These are phyloP conservation scores for Drosophila paulistorum DNA, from an alignment of 1,140 invertebrate genomes.

Conservation along the genomic window DNA sequence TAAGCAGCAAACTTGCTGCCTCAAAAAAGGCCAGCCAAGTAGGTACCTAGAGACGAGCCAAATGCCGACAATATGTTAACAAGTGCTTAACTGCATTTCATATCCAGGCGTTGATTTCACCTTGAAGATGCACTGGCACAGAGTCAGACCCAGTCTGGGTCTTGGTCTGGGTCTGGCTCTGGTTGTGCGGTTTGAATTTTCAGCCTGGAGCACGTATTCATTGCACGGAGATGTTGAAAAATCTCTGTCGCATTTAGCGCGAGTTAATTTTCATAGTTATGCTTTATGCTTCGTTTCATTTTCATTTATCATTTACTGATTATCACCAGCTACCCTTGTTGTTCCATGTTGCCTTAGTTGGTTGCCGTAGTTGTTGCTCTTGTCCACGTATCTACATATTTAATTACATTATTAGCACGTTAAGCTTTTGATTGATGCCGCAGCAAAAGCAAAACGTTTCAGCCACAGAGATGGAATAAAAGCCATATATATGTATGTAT, in stretches of 20 bases:
- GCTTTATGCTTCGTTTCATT: slow-evolving; percentile 75
- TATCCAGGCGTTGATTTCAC: slow-evolving; percentile 70
- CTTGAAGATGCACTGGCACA: slow-evolving; percentile 44
- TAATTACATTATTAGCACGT: slow-evolving; percentile 79
- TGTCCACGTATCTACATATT: slow-evolving; percentile 64
- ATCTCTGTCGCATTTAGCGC: slow-evolving; percentile 63
- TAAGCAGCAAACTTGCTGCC: slow-evolving; percentile 61
- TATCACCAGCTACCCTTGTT: slow-evolving; percentile 70
- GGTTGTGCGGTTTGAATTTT: slow-evolving; percentile 6
- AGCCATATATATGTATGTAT: not conserved
- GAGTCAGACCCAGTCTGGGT: not conserved
- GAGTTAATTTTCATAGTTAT: slow-evolving; percentile 74
- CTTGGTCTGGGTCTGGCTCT: slow-evolving; percentile 6
- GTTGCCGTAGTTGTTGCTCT: slow-evolving; percentile 19
- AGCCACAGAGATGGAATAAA: slow-evolving; percentile 37
- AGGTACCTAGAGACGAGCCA: slow-evolving; percentile 33
- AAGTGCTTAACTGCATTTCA: slow-evolving; percentile 76
- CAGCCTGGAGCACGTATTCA: slow-evolving; percentile 3
- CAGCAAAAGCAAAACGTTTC: slow-evolving; percentile 70
- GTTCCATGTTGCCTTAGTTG: slow-evolving; percentile 25
- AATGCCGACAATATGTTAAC: slow-evolving; percentile 81
- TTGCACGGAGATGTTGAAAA: slow-evolving; percentile 32
- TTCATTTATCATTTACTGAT: slow-evolving; percentile 79
- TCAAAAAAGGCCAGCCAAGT: slow-evolving; percentile 7
- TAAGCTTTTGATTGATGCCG: slow-evolving; percentile 75